phyloP scores from a whole-genome alignment of 2,113 vertebrate genomes.

The Microtus montanus region DNA sequence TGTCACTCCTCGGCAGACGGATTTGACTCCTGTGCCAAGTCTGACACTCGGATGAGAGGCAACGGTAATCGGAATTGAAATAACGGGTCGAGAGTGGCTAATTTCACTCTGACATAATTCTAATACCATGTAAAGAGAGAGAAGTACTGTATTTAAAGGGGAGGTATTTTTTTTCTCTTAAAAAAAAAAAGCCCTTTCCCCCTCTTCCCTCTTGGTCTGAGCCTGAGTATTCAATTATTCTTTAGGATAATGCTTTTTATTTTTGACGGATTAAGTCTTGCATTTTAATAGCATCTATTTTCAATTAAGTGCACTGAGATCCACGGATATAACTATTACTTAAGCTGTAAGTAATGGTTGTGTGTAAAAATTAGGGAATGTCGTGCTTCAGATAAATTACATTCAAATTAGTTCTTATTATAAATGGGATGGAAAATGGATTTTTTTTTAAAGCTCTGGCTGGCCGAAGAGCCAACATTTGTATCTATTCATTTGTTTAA shows the following conservation, averaged over 20 bases:
- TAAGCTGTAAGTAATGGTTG: constrained; percentile 88
- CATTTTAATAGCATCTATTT: constrained; percentile 86
- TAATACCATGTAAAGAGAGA: constrained; percentile 75
- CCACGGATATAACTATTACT: constrained; percentile 87
- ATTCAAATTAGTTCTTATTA: constrained; percentile 89
- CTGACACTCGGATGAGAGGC: constrained; percentile 85
- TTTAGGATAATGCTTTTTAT: constrained; percentile 84
- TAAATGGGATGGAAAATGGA: constrained; percentile 89
- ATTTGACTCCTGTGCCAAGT: constrained; percentile 84
- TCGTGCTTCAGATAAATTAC: constrained; percentile 88
- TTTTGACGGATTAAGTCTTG: constrained; percentile 85
- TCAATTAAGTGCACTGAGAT: constrained; percentile 86
- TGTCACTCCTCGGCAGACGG: constrained; percentile 86
- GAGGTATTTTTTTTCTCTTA: constrained; percentile 56
- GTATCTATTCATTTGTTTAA: constrained; percentile 90
- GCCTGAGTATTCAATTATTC: constrained; percentile 80
- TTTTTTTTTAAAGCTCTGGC: constrained; percentile 86
- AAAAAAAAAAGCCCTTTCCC: background rate
- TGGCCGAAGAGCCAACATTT: constrained; percentile 88
- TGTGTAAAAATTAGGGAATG: constrained; percentile 86
- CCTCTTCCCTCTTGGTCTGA: constrained; percentile 42
- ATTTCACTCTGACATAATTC: constrained; percentile 84
- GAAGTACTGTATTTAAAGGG: constrained; percentile 76
- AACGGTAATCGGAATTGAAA: constrained; percentile 87
- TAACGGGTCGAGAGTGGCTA: constrained; percentile 82